phyloP scores from a whole-genome alignment of 2,797 vertebrate species.

The Meriones psammophilus region DNA sequence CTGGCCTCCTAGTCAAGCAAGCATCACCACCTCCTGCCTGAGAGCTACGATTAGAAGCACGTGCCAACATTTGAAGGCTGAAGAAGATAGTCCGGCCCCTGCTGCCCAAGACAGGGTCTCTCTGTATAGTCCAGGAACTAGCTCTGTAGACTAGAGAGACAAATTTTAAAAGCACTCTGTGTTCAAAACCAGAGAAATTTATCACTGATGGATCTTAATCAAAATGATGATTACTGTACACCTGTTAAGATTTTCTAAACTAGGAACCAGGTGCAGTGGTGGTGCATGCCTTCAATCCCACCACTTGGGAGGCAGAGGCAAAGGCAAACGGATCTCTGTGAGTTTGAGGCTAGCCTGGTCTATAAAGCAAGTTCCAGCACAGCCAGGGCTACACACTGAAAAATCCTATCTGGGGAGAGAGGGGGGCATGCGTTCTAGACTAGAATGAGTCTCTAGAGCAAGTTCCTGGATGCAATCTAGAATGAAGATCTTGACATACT shows the following conservation, averaged over 20 bases:
- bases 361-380: too few relatives aligned
- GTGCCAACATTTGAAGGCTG: background rate
- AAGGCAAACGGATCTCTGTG: too few relatives aligned
- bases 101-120: background rate
- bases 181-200: conserved; percentile 23
- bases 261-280: too few relatives aligned
- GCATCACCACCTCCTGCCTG: too few relatives aligned
- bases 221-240: background rate
- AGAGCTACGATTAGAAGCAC: background rate
- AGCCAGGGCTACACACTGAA: too few relatives aligned
- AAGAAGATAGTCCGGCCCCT: background rate
- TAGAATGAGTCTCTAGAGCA: conserved; percentile 27
- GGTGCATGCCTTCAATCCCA: too few relatives aligned
- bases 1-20: background rate
- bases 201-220: background rate
- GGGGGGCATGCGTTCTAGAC: background rate
- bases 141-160: background rate
- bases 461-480: background rate
- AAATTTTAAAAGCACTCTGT: background rate
- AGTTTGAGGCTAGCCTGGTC: too few relatives aligned
- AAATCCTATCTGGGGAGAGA: too few relatives aligned
- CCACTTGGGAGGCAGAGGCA: too few relatives aligned
- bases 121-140: background rate
- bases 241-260: background rate
- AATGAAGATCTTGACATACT: conserved; percentile 33